A percentile compares a stretch with the other conserved stretches of the same genome.
These are phyloP conservation scores for Morpho helenor DNA, from an alignment of 2,888 invertebrate species.

Conservation along the genomic window DNA sequence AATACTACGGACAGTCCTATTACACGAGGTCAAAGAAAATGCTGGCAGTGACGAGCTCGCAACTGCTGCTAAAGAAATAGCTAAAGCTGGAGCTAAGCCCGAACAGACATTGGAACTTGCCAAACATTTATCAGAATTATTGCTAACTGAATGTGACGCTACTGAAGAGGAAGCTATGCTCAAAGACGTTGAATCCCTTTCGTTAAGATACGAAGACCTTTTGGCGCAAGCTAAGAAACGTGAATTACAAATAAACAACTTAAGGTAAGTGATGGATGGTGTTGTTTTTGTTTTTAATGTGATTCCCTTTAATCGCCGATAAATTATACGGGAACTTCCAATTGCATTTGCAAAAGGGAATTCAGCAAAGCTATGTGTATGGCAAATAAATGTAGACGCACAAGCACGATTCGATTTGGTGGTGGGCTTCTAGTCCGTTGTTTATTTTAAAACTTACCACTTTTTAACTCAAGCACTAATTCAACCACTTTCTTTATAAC, in stretches of 20 bases:
- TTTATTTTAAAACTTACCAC: conserved; percentile 17
- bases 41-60: conserved; percentile 81
- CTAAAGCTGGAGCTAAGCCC: conserved; percentile 87
- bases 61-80: conserved; percentile 84
- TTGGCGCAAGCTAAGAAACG: conserved; percentile 85
- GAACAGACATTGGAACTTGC: conserved; percentile 90
- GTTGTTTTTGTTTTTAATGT: conserved; percentile 20
- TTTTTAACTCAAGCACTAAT: conserved; percentile 18
- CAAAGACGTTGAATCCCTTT: conserved; percentile 82
- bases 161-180: conserved; percentile 82
- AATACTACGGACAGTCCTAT: conserved; percentile 79
- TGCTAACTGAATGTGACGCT: conserved; percentile 86
- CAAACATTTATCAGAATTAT: conserved; percentile 86
- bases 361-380: conserved; percentile 21
- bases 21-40: conserved; percentile 54
- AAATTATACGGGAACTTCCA: background rate
- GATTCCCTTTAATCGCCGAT: background rate
- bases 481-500: conserved; percentile 14
- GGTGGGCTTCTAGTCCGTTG: conserved; percentile 24
- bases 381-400: conserved; percentile 25
- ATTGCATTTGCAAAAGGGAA: conserved; percentile 16
- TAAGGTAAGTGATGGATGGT: conserved; percentile 79
- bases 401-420: conserved; percentile 28
- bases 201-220: conserved; percentile 83
- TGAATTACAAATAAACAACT: conserved; percentile 87